Evolutionary conservation across 2,797 vertebrate species (phyloP).

Genomic region (Kryptopterus vitreolus): DNA sequence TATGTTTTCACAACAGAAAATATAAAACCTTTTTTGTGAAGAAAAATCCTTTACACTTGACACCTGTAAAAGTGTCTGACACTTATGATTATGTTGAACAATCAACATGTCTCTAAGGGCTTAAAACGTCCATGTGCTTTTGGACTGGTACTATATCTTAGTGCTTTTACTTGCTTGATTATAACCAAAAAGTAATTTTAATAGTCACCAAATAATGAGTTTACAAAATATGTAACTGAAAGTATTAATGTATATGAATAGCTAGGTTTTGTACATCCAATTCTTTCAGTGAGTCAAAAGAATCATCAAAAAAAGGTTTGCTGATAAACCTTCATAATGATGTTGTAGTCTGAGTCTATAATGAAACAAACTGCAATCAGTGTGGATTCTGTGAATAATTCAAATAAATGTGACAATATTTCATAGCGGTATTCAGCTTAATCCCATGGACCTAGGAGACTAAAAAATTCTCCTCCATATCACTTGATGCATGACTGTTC

Average conservation of each 20-base stretch:
- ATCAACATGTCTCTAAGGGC: not conserved
- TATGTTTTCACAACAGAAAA: constrained; percentile 55
- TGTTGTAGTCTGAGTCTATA: not conserved
- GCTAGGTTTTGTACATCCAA: not conserved
- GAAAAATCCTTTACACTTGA: not conserved
- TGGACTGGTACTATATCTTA: not conserved
- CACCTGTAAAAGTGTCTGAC: not conserved
- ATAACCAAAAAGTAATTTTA: not conserved
- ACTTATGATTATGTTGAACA: not conserved
- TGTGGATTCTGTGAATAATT: not conserved
- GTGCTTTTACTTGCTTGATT: not conserved
- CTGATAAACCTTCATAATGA: not conserved
- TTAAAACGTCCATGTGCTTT: not conserved
- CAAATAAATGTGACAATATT: constrained; percentile 4
- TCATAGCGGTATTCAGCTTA: not conserved
- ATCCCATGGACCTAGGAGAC: not conserved
- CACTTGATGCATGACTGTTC: not conserved
- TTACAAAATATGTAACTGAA: not conserved
- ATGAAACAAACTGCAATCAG: not conserved
- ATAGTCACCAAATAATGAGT: not conserved
- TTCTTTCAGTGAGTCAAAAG: not conserved
- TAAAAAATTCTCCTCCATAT: not conserved
- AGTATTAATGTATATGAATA: not conserved
- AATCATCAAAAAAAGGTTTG: not conserved
- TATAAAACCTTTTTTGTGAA: not conserved